Conservation (phyloP, 35 echinoderm and acorn worm genomes). For the Acanthaster planci region DNA sequence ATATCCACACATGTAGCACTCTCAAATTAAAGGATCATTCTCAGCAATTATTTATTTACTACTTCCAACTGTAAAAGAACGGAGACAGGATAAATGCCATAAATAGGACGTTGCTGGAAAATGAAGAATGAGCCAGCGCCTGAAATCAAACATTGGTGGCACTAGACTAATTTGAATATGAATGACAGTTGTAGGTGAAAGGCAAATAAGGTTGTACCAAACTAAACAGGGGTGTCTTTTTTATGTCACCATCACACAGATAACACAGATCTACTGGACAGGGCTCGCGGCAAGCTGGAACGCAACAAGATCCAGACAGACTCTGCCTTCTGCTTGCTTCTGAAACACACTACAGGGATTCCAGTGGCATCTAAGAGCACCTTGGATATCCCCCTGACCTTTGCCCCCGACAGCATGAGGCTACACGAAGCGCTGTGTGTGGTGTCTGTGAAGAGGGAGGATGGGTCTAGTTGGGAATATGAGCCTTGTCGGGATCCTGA, state of each 20-base stretch:
- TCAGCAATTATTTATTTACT: no score
- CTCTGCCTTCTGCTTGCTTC: conserved; percentile 91
- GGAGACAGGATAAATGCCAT: no score
- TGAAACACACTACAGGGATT: conserved; percentile 77
- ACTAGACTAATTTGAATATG: no score
- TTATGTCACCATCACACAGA: conserved; percentile 23
- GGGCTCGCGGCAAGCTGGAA: conserved; percentile 42
- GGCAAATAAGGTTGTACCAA: no score
- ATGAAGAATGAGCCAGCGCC: no score
- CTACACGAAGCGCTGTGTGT: conserved; percentile 87
- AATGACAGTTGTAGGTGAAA: no score
- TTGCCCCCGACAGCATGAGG: conserved; percentile 89
- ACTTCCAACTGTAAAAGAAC: no score
- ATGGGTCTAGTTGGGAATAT: conserved; percentile 67
- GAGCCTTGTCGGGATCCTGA: conserved; percentile 62
- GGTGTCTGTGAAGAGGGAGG: conserved; percentile 67
- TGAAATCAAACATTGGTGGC: no score
- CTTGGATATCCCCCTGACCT: conserved; percentile 88
- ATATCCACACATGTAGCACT: no score
- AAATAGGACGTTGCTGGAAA: no score
- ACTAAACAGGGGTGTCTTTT: no score
- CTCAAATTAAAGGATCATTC: no score
- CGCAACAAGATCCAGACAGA: conserved; percentile 76
- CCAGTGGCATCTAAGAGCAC: conserved; percentile 75
- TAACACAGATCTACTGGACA: conserved; percentile 69